phyloP scores from a whole-genome alignment of 2,797 vertebrate species.

The Pterois miles region DNA sequence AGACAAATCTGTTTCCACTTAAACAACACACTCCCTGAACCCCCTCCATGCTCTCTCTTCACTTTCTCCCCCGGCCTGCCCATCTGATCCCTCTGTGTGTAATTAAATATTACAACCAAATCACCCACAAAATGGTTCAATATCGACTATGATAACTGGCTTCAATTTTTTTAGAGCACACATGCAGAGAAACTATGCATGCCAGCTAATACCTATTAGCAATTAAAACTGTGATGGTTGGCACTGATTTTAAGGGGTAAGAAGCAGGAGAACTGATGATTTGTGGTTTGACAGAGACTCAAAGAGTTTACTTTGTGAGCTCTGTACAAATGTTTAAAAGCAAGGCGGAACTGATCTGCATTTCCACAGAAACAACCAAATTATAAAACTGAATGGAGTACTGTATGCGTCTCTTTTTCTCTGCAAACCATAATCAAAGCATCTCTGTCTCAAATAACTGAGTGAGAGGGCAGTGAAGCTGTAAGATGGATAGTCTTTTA shows the following conservation, averaged over 20 bases:
- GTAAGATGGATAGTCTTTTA: slow-evolving; percentile 3
- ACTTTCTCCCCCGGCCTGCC: neutral
- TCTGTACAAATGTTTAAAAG: slow-evolving; percentile 23
- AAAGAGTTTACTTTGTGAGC: slow-evolving; percentile 21
- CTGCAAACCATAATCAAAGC: slow-evolving; percentile 24
- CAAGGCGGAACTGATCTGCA: neutral
- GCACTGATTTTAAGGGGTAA: slow-evolving; percentile 24
- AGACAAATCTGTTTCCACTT: slow-evolving; percentile 74
- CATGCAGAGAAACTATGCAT: slow-evolving; percentile 10
- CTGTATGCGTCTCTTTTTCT: slow-evolving; percentile 5
- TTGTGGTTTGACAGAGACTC: slow-evolving; percentile 39
- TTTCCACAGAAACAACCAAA: slow-evolving; percentile 14
- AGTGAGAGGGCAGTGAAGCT: slow-evolving; percentile 6
- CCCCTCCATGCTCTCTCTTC: slow-evolving; percentile 10
- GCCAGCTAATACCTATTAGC: slow-evolving; percentile 39
- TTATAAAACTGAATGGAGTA: slow-evolving; percentile 12
- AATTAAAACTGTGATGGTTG: slow-evolving; percentile 43
- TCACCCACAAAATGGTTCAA: slow-evolving; percentile 42
- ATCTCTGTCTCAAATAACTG: slow-evolving; percentile 14
- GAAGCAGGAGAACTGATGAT: slow-evolving; percentile 27
- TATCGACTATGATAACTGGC: slow-evolving; percentile 38
- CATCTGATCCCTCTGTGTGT: slow-evolving; percentile 48
- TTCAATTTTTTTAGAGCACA: slow-evolving; percentile 32
- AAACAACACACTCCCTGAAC: slow-evolving; percentile 46
- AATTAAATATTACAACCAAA: slow-evolving; percentile 68